Evolutionary conservation across 2,113 vertebrate species (phyloP), one percentile per base, ranked within the genome.

Genomic region (Elephas maximus): DNA sequence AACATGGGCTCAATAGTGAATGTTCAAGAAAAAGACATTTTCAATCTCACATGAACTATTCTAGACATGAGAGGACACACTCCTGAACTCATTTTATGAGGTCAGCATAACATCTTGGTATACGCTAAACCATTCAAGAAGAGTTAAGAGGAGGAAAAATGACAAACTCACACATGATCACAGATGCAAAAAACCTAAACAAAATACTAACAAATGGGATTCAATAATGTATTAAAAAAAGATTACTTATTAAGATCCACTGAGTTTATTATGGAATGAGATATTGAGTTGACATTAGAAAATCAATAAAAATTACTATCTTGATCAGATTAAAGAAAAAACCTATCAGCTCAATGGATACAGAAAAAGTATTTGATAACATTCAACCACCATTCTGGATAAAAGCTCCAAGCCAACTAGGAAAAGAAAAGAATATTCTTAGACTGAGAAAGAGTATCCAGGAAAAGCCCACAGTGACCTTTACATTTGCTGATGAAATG

Each of bases 311-410:
- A 76, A 81, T 44, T n/a, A 91, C 11, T 85, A 71, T 81, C 48
- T 89, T 83, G 3, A 85, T 48, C 2, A 96, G 33, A 76, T 62
- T 85, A 91, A 80, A 83, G n/a, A 33, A 77, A 67, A 92, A 95
- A 88, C 79, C 28, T 23, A 85, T 67, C 18, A 88, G 48, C 45
- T 89, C 73, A 60, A 84, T 0, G 83, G 78, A 93, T 62, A 94
- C 3, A 51, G 33, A 90, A 62, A 76, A 91, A 93, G n/a, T n/a
- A 93, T 9, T 62, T 74, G 48, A 80, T 28, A 95, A 95, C 53
- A 93, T 51, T 87, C 30, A 87, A 78, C 15, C 30, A 62, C 63
- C 53, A 80, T 71, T 85, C 51, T 76, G 48, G 65, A 91, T 93
- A 91, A 93, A 88, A 91, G 84, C 37, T 65, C 37, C 5, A 91